phyloP scores from a whole-genome alignment of 2,888 invertebrate genomes.

The Boloria euphrosyne region DNA sequence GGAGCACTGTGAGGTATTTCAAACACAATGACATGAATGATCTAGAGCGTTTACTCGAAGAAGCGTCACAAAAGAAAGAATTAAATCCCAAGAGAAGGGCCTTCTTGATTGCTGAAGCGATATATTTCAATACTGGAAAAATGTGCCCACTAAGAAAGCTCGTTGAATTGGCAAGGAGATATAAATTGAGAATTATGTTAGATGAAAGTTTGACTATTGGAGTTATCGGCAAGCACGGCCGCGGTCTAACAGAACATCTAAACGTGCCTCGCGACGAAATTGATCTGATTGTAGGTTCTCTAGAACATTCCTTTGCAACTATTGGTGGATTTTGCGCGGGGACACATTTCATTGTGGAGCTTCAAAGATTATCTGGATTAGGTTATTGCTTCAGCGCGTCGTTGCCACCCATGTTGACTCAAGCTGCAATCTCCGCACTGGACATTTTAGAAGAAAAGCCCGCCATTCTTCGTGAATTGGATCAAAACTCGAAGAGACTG shows the following conservation, averaged over 20 bases:
- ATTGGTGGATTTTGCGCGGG: constrained; percentile 98
- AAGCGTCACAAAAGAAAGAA: constrained; percentile 64
- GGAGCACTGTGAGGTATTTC: constrained; percentile 90
- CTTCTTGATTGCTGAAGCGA: constrained; percentile 95
- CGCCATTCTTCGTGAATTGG: constrained; percentile 83
- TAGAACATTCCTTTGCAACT: constrained; percentile 93
- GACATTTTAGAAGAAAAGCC: constrained; percentile 88
- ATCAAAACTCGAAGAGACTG: constrained; percentile 80
- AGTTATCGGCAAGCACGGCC: constrained; percentile 90
- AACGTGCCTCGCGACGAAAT: constrained; percentile 88
- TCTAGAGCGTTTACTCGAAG: constrained; percentile 87
- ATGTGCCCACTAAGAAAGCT: constrained; percentile 93
- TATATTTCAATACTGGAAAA: constrained; percentile 95
- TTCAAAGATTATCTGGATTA: constrained; percentile 94
- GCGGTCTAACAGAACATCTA: constrained; percentile 94
- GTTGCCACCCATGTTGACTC: constrained; percentile 94
- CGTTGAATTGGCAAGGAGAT: constrained; percentile 90
- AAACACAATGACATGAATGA: constrained; percentile 94
- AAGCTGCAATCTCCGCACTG: constrained; percentile 92
- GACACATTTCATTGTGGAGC: constrained; percentile 95
- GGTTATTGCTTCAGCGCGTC: constrained; percentile 99
- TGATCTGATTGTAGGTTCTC: constrained; percentile 93
- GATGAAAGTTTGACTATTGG: constrained; percentile 97
- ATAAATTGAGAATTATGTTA: constrained; percentile 94
- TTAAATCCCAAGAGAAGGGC: constrained; percentile 77